Evolutionary conservation across 2,888 invertebrate species (phyloP).

Genomic region (Fragum fragum): DNA sequence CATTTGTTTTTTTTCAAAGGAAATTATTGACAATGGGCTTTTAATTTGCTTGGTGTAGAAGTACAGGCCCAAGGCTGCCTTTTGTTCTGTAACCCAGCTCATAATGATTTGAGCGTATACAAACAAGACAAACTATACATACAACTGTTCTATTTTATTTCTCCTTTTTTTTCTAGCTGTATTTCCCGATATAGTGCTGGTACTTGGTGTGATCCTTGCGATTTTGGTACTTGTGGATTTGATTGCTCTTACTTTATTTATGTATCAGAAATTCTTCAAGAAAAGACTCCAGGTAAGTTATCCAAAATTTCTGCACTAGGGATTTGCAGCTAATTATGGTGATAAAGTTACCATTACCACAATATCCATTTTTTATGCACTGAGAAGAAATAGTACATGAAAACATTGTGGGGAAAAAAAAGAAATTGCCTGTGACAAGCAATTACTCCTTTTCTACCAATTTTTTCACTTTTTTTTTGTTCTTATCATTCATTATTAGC

Average conservation of each 20-base stretch:
- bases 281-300: conserved; percentile 10
- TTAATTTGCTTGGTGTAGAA: too few relatives aligned
- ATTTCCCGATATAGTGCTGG: conserved; percentile 55
- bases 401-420: not conserved
- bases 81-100: too few relatives aligned
- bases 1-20: too few relatives aligned
- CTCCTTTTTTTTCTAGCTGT: conserved; percentile 47
- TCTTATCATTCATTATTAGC: too few relatives aligned
- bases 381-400: too few relatives aligned
- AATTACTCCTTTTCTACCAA: not conserved
- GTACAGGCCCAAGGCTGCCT: too few relatives aligned
- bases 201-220: conserved; percentile 53
- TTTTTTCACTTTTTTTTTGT: not conserved
- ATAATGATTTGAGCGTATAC: too few relatives aligned
- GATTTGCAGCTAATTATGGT: too few relatives aligned
- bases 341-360: too few relatives aligned
- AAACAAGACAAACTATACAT: too few relatives aligned
- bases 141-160: not conserved
- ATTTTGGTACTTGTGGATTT: conserved; percentile 55
- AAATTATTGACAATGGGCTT: too few relatives aligned
- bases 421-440: not conserved
- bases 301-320: not conserved
- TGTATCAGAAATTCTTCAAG: conserved; percentile 41
- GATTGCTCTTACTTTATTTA: conserved; percentile 35
- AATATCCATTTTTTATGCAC: too few relatives aligned